Percentiles rank a stretch among this genome's conserved stretches.
Conservation (phyloP, 2,888 invertebrate genomes). For the Andrena bucephala region DNA sequence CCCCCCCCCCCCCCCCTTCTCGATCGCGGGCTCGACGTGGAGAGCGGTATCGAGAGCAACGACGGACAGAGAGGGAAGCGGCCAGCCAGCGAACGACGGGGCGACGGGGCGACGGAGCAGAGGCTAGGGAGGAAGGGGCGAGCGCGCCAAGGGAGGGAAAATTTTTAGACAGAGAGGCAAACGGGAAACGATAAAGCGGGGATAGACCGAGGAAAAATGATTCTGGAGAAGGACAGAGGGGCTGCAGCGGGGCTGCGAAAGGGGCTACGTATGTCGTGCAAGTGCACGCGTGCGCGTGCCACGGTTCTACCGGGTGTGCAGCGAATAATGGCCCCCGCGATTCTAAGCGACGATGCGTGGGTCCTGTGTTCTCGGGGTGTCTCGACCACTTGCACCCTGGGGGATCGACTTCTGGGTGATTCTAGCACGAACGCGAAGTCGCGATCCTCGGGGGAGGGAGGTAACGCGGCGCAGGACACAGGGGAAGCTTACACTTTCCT, state of each 20-base stretch:
- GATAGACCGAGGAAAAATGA: conserved; percentile 19
- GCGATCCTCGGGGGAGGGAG: no score
- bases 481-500: no score
- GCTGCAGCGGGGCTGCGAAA: not conserved
- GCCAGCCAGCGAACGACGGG: not conserved
- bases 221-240: conserved; percentile 20
- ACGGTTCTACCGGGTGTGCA: conserved; percentile 53
- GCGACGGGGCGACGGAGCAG: no score
- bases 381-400: not conserved
- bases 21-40: conserved; percentile 40
- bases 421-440: no score
- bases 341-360: not conserved
- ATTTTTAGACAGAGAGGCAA: conserved; percentile 12
- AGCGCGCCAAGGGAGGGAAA: not conserved
- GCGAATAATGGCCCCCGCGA: conserved; percentile 14
- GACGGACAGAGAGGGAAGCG: conserved; percentile 17
- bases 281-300: conserved; percentile 69
- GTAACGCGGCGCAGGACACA: no score
- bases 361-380: not conserved
- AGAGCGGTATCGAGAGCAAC: conserved; percentile 36
- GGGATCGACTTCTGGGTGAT: no score
- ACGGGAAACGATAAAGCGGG: conserved; percentile 1
- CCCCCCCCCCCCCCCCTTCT: conserved; percentile 21
- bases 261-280: conserved; percentile 42
- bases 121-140: not conserved